Conservation (phyloP, 2,113 vertebrate species). For the Ursus arctos region DNA sequence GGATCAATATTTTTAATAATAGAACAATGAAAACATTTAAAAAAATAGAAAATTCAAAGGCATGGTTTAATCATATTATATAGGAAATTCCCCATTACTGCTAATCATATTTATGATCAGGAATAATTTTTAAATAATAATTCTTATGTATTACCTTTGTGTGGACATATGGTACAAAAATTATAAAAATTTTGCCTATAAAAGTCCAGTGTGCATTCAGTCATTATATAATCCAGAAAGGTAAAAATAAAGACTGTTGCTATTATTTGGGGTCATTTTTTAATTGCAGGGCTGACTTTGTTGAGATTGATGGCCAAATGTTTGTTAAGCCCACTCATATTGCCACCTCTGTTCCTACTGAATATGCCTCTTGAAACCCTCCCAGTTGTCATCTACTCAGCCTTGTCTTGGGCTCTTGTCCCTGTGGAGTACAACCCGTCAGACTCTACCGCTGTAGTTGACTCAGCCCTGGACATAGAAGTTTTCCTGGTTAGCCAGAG, state of each 20-base stretch:
- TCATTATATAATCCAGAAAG: not conserved
- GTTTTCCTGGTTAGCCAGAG: not conserved
- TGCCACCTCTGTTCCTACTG: not conserved
- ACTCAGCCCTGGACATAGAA: not conserved
- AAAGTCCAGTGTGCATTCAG: conserved; percentile 11
- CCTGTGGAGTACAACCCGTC: not conserved
- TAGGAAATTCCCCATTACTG: conserved; percentile 34
- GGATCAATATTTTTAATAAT: not conserved
- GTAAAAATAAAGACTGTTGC: not conserved
- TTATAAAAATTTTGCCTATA: not conserved
- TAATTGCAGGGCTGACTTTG: not conserved
- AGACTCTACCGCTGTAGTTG: not conserved
- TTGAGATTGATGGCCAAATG: not conserved
- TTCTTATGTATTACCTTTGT: conserved; percentile 12
- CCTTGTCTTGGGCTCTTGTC: not conserved
- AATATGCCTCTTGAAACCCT: not conserved
- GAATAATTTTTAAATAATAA: not conserved
- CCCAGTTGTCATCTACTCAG: not conserved
- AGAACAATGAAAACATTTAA: not conserved
- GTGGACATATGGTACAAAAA: not conserved
- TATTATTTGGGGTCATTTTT: not conserved
- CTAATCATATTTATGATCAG: not conserved
- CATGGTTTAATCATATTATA: not conserved
- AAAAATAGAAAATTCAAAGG: conserved; percentile 18
- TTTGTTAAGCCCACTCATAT: not conserved